phyloP scores from a whole-genome alignment of 2,888 invertebrate species.

The Andrena fulva region DNA sequence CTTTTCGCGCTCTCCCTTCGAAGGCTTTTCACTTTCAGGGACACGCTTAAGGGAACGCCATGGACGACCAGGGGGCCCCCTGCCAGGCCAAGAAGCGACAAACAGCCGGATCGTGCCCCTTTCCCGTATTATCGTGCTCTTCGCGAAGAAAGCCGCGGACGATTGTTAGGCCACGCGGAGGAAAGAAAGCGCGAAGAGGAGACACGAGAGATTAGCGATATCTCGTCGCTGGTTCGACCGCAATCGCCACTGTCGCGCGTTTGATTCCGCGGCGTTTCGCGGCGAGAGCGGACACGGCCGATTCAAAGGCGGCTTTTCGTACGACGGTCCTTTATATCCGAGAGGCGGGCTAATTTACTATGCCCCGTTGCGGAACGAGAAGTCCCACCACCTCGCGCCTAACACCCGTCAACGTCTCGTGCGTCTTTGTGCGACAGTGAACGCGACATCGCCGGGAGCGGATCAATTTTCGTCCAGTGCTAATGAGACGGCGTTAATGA shows the following conservation, averaged over 20 bases:
- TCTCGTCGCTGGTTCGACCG: constrained; percentile 36
- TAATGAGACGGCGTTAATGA: neutral
- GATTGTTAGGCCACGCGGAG: constrained; percentile 3
- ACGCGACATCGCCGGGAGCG: neutral
- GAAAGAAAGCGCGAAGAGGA: constrained; percentile 14
- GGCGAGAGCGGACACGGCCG: constrained; percentile 5
- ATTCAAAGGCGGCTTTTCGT: constrained; percentile 3
- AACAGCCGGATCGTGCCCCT: neutral
- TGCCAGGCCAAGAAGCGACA: neutral
- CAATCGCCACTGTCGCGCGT: constrained; percentile 28
- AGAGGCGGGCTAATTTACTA: constrained; percentile 7
- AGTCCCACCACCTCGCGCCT: neutral
- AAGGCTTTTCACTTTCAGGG: neutral
- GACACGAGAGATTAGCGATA: constrained; percentile 44
- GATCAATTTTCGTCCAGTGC: neutral
- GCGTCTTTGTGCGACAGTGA: constrained; percentile 28
- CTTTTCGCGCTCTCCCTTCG: neutral
- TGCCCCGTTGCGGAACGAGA: neutral
- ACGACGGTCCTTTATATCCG: neutral
- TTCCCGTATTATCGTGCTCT: constrained; percentile 11
- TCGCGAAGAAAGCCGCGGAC: neutral
- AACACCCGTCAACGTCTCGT: neutral
- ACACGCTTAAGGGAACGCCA: neutral
- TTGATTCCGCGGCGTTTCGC: constrained; percentile 22
- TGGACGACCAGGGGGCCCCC: neutral